These are phyloP conservation scores for Xiphophorus maculatus DNA, from an alignment of 2,113 vertebrate species.

Conservation along the genomic window DNA sequence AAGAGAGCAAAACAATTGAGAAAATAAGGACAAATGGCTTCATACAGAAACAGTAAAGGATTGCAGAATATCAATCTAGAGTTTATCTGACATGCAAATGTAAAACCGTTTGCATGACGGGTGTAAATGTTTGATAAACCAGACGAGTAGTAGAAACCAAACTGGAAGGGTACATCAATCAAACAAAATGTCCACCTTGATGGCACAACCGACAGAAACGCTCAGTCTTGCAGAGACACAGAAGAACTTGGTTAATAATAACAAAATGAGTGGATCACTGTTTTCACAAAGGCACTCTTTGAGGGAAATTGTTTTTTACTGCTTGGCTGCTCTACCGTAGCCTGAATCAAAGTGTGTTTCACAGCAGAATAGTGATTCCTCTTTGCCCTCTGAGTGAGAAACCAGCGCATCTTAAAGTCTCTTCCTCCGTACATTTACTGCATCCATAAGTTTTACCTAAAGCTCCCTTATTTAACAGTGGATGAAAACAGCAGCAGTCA, in stretches of 20 bases:
- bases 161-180: not conserved
- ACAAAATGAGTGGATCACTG: conserved; percentile 48
- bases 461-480: conserved; percentile 7
- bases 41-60: too few species aligned
- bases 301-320: conserved; percentile 61
- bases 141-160: too few species aligned
- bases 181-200: not conserved
- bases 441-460: conserved; percentile 23
- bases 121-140: too few species aligned
- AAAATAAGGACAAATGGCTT: not conserved
- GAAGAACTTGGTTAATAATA: conserved; percentile 13
- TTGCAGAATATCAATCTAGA: too few species aligned
- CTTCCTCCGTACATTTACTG: conserved; percentile 23
- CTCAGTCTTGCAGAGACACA: conserved; percentile 15
- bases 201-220: not conserved
- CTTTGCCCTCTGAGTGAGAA: conserved; percentile 31
- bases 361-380: conserved; percentile 38
- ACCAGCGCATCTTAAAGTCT: conserved; percentile 27
- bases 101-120: not conserved
- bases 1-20: not conserved
- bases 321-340: conserved; percentile 54
- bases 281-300: conserved; percentile 46
- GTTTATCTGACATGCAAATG: not conserved
- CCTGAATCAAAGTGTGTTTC: conserved; percentile 54
- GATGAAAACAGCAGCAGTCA: not conserved